These are phyloP conservation scores for Diadromus collaris DNA, from an alignment of 2,888 invertebrate species.

Conservation along the genomic window DNA sequence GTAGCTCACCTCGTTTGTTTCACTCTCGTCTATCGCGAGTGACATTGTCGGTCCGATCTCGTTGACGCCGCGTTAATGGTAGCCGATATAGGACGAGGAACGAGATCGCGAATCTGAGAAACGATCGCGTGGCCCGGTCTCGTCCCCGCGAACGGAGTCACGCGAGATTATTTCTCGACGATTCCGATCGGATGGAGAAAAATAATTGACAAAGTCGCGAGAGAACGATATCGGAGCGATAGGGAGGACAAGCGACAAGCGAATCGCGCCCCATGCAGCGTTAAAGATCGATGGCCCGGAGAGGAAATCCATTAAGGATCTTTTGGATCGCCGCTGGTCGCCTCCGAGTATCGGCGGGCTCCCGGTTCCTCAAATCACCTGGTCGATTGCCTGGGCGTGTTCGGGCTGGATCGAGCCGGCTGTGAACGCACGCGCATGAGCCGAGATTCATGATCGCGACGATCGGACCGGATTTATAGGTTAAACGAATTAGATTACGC, in stretches of 20 bases:
- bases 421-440: constrained; percentile 10
- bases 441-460: not conserved
- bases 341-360: constrained; percentile 15
- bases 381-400: constrained; percentile 47
- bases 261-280: constrained; percentile 25
- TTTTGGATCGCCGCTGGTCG: constrained; percentile 31
- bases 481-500: not conserved
- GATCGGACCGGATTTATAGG: constrained; percentile 20
- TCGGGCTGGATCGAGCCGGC: not conserved
- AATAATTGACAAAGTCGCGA: constrained; percentile 10
- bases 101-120: constrained; percentile 32
- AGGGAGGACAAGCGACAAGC: constrained; percentile 13
- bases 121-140: constrained; percentile 52
- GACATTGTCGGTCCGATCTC: not conserved
- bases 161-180: constrained; percentile 55
- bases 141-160: constrained; percentile 41
- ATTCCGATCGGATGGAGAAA: constrained; percentile 32
- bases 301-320: constrained; percentile 41
- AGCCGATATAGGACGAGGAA: not conserved
- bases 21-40: not conserved
- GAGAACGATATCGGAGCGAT: constrained; percentile 17
- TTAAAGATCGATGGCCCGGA: constrained; percentile 40
- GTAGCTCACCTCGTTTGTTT: not conserved
- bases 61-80: not conserved
- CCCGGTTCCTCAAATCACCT: constrained; percentile 43